phyloP scores from a whole-genome alignment of 2,888 invertebrate species.

The Drosophila barbarae region DNA sequence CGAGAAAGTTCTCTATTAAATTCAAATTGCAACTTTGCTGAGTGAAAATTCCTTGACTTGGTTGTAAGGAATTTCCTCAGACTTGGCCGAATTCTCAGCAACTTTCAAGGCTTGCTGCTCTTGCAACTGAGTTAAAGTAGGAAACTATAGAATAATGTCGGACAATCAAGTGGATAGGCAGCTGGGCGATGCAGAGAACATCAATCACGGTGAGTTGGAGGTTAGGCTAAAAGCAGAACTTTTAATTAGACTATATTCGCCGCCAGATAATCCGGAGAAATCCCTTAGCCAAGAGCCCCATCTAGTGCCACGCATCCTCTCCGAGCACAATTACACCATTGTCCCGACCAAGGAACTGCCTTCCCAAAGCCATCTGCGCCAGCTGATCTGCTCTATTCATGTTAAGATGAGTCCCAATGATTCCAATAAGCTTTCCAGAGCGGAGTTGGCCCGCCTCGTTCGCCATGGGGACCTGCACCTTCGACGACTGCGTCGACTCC shows the following conservation, averaged over 20 bases:
- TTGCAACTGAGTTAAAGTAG: neutral
- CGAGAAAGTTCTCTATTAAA: slow-evolving; percentile 3
- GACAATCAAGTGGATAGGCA: neutral
- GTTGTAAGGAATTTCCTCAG: neutral
- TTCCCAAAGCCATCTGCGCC: neutral
- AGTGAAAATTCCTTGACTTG: neutral
- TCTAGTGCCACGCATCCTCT: no score
- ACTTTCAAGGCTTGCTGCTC: neutral
- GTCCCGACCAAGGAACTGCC: neutral
- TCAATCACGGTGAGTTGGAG: neutral
- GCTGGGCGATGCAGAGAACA: neutral
- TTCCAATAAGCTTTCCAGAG: neutral
- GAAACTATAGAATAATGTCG: neutral
- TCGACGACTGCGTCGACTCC: neutral
- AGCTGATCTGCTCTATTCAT: neutral
- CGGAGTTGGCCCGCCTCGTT: neutral
- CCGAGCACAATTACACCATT: neutral
- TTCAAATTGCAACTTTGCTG: neutral
- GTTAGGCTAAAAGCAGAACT: rapidly evolving
- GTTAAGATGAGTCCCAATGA: neutral
- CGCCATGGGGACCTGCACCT: neutral
- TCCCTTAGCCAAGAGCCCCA: neutral
- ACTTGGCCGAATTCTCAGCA: neutral
- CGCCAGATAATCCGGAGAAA: neutral
- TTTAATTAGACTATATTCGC: neutral